Percentiles rank a stretch among this genome's conserved stretches.
Conservation (phyloP, 2,888 invertebrate species). For the Adela reaumurella region DNA sequence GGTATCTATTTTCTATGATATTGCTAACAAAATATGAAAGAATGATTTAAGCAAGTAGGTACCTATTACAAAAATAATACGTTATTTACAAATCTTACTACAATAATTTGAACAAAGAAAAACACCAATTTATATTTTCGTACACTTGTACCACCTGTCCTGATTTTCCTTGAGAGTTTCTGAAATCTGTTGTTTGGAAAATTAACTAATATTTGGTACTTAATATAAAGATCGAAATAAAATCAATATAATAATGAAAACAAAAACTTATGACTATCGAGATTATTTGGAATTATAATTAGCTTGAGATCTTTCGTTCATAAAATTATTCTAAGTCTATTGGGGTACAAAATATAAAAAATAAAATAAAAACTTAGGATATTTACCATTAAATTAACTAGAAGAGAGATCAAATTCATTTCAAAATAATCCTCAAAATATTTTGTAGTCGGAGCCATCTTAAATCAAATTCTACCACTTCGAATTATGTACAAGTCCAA, state of each 20-base stretch:
- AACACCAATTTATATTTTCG: background rate
- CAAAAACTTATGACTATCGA: slow-evolving; percentile 38
- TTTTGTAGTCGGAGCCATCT: too few relatives aligned
- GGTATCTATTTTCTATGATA: background rate
- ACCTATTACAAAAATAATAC: too few relatives aligned
- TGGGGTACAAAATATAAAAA: background rate
- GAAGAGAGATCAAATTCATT: background rate
- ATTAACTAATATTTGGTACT: slow-evolving; percentile 51
- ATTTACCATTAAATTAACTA: background rate
- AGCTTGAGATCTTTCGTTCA: slow-evolving; percentile 7
- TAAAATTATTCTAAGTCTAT: background rate
- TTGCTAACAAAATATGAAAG: background rate
- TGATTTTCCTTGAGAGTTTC: background rate
- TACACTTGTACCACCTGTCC: background rate
- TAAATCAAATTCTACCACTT: too few relatives aligned
- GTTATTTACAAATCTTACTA: too few relatives aligned
- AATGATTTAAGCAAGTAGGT: background rate
- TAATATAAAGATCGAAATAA: slow-evolving; percentile 27
- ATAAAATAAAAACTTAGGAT: background rate
- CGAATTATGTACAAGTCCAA: too few relatives aligned
- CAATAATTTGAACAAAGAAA: too few relatives aligned
- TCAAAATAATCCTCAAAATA: too few relatives aligned
- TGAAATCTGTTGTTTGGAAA: slow-evolving; percentile 15
- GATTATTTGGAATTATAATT: slow-evolving; percentile 48
- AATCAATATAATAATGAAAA: slow-evolving; percentile 17